Base-by-base conservation (phyloP, 2,888 invertebrate species). In the Panopea generosa region DNA sequence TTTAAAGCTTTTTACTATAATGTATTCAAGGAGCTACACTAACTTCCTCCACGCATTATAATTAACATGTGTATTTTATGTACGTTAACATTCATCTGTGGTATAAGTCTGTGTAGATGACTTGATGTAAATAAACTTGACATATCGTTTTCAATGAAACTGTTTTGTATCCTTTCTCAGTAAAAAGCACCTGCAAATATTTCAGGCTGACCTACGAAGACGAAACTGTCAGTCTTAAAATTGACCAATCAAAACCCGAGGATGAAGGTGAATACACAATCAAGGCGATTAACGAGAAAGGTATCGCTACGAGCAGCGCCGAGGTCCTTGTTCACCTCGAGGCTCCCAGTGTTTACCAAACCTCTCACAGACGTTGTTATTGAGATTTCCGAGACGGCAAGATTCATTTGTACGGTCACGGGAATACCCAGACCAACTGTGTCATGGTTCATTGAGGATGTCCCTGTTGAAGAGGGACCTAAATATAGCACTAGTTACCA, bases 231-330 rank as follows among this genome's bases (percentile, higher is more conserved):
- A 95, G 96, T 22, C 80, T 89, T 40, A 84, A 82, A 26, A 86
- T 89, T 59, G 80, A 77, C 6, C 67, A 85, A 89, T 66, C 86
- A 82, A 26, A 90, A 84, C 94, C 95, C 0, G 94, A 95, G 81
- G 96, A 97, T 89, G 95, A 95, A 86, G 96, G 96, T 14, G 95
- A 96, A 68, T 97, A 96, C 90, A 95, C 95, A 1, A 96, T 96
- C 7, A 96, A 96, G 90, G 96, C 96, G 0, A 94, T 94, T 0
- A 96, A 96, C 89, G 90, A 93, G 27, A 93, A 94, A 38, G 96
- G 96, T 2, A 96, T 96, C 77, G 95, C 95, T 22, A 90, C 92
- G 53, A 92, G 92, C 77, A 92, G 91, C 69, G 89, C 89, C 4
- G 84, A 88, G 26, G 86, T 92, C 38, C 83, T 87, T 3, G 85